A percentile compares a stretch with the other conserved stretches of the same genome.
These are phyloP conservation scores for Heliothis peltigera DNA, from an alignment of 2,888 invertebrate species.

Conservation along the genomic window DNA sequence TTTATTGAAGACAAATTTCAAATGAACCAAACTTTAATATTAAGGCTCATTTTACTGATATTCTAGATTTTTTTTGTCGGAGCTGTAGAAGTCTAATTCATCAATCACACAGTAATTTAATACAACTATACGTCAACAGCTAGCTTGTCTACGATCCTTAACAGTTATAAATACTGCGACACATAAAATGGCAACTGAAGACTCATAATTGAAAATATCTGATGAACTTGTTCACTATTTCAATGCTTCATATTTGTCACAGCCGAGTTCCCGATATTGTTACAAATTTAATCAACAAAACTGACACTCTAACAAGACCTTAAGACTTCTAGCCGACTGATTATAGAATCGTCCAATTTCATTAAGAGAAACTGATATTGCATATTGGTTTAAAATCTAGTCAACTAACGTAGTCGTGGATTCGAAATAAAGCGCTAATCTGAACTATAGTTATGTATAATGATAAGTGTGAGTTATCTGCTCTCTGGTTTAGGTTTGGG, in stretches of 20 bases:
- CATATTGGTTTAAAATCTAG: conserved; percentile 36
- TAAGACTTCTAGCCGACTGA: conserved; percentile 20
- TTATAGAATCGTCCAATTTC: conserved; percentile 14
- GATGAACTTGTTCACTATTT: conserved; percentile 25
- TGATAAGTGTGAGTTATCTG: conserved; percentile 90
- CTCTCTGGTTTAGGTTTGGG: conserved; percentile 98
- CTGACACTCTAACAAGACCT: conserved; percentile 37
- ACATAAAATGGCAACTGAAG: conserved; percentile 4
- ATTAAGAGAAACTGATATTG: conserved; percentile 12
- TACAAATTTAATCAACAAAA: conserved; percentile 49
- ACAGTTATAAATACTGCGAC: neutral
- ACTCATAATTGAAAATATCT: conserved; percentile 22
- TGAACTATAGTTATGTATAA: conserved; percentile 51
- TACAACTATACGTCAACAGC: conserved; percentile 6
- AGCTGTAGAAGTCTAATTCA: conserved; percentile 30
- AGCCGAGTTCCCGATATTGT: conserved; percentile 51
- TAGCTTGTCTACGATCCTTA: conserved; percentile 15
- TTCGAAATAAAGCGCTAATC: conserved; percentile 66
- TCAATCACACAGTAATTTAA: conserved; percentile 17
- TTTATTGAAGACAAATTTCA: conserved; percentile 16
- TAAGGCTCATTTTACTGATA: conserved; percentile 17
- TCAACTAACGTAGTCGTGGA: conserved; percentile 60
- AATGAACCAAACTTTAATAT: conserved; percentile 10
- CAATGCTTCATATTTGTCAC: conserved; percentile 54
- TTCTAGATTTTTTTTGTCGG: conserved; percentile 13